Percentiles rank a stretch among this genome's conserved stretches.
Evolutionary conservation across 1,140 invertebrate genomes (phyloP).

Genomic region (Eulimnadia texana): DNA sequence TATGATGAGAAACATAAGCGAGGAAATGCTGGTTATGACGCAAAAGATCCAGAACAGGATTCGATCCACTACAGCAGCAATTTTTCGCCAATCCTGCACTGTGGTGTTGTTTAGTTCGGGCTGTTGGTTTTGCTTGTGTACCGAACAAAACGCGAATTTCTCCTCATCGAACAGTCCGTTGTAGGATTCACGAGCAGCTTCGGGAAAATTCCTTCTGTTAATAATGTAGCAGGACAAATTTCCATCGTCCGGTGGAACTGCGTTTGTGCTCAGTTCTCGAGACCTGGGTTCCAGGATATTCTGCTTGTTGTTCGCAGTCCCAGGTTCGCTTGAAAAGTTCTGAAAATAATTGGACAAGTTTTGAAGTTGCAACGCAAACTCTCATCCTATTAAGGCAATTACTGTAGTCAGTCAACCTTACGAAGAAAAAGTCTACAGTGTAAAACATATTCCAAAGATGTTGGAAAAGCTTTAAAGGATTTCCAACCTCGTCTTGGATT

Average conservation of each 20-base stretch:
- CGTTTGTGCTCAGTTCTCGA: slow-evolving; percentile 15
- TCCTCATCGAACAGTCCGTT: neutral
- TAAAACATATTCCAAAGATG: no score
- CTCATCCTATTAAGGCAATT: no score
- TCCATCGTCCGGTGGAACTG: slow-evolving; percentile 13
- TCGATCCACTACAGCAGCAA: slow-evolving; percentile 39
- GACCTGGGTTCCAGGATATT: slow-evolving; percentile 17
- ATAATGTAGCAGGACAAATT: no score
- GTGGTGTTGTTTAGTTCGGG: slow-evolving; percentile 22
- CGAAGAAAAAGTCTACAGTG: no score
- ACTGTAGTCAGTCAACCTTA: no score
- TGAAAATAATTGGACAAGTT: no score
- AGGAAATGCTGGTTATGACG: slow-evolving; percentile 34
- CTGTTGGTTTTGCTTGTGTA: slow-evolving; percentile 21
- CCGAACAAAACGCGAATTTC: neutral
- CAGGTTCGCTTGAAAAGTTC: slow-evolving; percentile 20
- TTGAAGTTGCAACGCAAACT: no score
- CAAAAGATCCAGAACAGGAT: slow-evolving; percentile 44
- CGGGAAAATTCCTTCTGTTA: no score
- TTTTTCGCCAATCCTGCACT: slow-evolving; percentile 37
- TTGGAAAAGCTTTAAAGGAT: neutral
- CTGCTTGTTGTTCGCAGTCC: neutral
- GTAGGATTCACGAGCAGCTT: no score
- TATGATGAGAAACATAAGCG: slow-evolving; percentile 34
- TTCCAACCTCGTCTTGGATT: neutral